A percentile compares a stretch with the other conserved stretches of the same genome.
phyloP scores from a whole-genome alignment of 1,140 invertebrate genomes.

The Wasmannia auropunctata region DNA sequence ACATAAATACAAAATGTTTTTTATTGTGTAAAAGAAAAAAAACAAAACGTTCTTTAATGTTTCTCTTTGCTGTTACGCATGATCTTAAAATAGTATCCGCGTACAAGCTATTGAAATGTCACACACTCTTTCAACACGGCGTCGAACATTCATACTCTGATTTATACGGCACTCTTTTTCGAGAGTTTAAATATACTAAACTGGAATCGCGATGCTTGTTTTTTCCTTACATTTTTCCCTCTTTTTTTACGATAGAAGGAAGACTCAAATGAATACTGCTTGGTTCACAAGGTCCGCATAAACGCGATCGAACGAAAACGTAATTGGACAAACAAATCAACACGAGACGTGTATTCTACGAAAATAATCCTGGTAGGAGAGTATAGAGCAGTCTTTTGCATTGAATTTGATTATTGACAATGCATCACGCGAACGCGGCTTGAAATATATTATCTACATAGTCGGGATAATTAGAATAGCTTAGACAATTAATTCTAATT shows the following conservation, averaged over 20 bases:
- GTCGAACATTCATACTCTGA: not conserved
- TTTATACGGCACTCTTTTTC: not conserved
- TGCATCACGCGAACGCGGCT: not conserved
- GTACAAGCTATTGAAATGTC: not conserved
- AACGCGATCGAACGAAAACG: constrained; percentile 11
- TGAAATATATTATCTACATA: constrained; percentile 21
- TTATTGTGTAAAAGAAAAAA: constrained; percentile 19
- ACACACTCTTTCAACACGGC: constrained; percentile 10
- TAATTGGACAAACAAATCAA: not conserved
- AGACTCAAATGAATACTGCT: constrained; percentile 74
- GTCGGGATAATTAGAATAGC: constrained; percentile 15
- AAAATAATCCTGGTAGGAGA: not conserved
- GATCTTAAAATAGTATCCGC: constrained; percentile 15
- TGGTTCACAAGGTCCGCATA: constrained; percentile 59
- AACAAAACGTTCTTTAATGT: constrained; percentile 18
- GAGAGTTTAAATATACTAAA: constrained; percentile 1
- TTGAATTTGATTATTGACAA: constrained; percentile 8
- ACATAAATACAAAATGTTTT: too few relatives aligned
- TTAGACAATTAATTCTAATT: not conserved
- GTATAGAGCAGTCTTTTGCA: not conserved
- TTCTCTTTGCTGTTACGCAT: not conserved
- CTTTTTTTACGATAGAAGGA: constrained; percentile 48
- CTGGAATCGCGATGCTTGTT: not conserved
- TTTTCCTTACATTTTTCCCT: not conserved
- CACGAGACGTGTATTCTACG: not conserved